phyloP scores from a whole-genome alignment of 2,113 vertebrate species.

The Lethenteron reissneri region DNA sequence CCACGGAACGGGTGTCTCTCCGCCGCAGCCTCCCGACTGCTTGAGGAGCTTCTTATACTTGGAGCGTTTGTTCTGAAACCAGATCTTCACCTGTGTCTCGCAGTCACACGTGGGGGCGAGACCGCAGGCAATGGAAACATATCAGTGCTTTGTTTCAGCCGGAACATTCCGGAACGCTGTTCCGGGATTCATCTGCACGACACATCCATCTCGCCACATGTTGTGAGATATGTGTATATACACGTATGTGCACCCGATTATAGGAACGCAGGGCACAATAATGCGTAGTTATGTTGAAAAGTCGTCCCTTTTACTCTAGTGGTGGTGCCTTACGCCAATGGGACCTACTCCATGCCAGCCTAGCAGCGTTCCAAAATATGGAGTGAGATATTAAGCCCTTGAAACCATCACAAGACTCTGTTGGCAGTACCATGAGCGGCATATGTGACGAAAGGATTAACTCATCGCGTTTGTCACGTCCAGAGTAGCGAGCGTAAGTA shows the following conservation, averaged over 20 bases:
- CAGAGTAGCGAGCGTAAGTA: no score
- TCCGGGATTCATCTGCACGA: neutral
- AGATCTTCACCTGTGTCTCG: slow-evolving; percentile 54
- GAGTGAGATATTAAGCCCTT: no score
- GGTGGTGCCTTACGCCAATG: no score
- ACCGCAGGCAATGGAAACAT: neutral
- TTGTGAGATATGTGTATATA: neutral
- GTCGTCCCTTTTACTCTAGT: no score
- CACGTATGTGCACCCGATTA: neutral
- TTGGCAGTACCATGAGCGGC: no score
- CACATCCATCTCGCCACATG: neutral
- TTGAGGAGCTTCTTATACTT: slow-evolving; percentile 92
- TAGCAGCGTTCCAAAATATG: no score
- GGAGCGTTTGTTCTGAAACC: slow-evolving; percentile 90
- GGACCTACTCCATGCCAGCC: no score
- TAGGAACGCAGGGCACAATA: no score
- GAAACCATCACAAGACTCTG: no score
- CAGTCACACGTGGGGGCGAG: neutral
- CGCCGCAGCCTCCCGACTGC: slow-evolving; percentile 46
- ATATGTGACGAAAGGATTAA: no score
- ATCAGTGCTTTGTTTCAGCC: neutral
- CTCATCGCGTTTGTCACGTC: no score
- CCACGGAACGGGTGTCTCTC: neutral
- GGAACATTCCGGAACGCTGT: neutral
- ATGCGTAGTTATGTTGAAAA: no score